Conservation (phyloP, 30 jellyfish, hydroid and myxozoan genomes). For the Catostylus mosaicus region DNA sequence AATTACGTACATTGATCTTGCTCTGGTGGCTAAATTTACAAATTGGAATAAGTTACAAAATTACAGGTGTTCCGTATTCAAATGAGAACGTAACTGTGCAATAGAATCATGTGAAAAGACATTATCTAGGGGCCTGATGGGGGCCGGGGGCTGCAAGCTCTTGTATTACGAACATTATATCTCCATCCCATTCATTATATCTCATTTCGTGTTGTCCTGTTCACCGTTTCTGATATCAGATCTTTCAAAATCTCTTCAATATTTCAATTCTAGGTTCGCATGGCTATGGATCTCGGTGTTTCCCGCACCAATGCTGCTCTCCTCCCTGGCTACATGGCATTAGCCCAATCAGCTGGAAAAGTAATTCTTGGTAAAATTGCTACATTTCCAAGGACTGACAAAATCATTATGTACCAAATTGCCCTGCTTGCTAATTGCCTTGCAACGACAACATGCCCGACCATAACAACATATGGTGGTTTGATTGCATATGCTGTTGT, state of each 20-base stretch:
- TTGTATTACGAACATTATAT: too few relatives aligned
- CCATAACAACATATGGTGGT: conserved; percentile 56
- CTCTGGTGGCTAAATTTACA: too few relatives aligned
- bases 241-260: not conserved
- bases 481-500: conserved; percentile 76
- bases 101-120: too few relatives aligned
- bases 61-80: too few relatives aligned
- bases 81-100: too few relatives aligned
- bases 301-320: conserved; percentile 69
- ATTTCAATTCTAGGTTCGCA: conserved; percentile 68
- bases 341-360: conserved; percentile 85
- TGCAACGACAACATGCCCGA: conserved; percentile 86
- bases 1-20: too few relatives aligned
- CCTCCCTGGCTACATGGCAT: conserved; percentile 84
- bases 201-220: too few relatives aligned
- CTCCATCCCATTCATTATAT: too few relatives aligned
- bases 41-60: too few relatives aligned
- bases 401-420: conserved; percentile 70
- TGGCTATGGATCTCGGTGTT: conserved; percentile 78
- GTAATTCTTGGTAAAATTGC: conserved; percentile 84
- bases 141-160: too few relatives aligned
- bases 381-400: conserved; percentile 65
- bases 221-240: not conserved
- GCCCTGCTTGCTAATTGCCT: conserved; percentile 81
- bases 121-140: too few relatives aligned